These are phyloP conservation scores for Minunthozetes semirufus DNA, from an alignment of 2,888 invertebrate species.

Conservation along the genomic window DNA sequence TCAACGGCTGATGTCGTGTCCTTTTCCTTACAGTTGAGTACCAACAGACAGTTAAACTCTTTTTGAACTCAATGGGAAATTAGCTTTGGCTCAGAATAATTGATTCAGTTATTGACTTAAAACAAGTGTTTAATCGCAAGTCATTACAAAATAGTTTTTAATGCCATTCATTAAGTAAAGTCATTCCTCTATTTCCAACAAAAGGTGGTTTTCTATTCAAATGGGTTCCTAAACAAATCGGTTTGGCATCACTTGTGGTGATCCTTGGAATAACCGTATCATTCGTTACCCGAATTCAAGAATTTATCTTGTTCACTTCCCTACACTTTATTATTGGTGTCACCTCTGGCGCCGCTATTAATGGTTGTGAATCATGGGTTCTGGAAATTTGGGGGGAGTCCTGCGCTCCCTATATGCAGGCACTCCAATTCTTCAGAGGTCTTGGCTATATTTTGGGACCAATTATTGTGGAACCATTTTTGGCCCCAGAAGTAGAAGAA, in stretches of 20 bases:
- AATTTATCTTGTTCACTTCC: neutral
- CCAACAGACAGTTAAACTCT: neutral
- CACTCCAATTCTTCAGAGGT: conserved; percentile 34
- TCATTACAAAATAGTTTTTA: neutral
- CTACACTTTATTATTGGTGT: conserved; percentile 26
- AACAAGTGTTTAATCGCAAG: neutral
- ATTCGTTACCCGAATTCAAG: conserved; percentile 5
- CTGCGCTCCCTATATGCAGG: conserved; percentile 31
- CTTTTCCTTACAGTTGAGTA: neutral
- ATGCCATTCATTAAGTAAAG: no score
- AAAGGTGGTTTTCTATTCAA: conserved; percentile 31
- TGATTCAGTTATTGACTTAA: neutral
- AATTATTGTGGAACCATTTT: conserved; percentile 27
- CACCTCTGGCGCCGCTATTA: conserved; percentile 31
- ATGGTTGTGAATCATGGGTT: conserved; percentile 30
- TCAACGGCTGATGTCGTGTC: neutral
- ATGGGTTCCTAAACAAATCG: conserved; percentile 23
- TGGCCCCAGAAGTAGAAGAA: neutral
- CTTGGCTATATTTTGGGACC: conserved; percentile 34
- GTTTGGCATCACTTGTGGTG: conserved; percentile 19
- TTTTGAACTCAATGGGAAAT: neutral
- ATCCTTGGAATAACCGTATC: conserved; percentile 17
- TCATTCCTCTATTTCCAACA: neutral
- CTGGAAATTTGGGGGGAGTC: conserved; percentile 26
- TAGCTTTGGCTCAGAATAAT: neutral